Percentiles rank a stretch among this genome's conserved stretches.
Conservation (phyloP, 2,113 vertebrate species). For the Myrmecophaga tridactyla region DNA sequence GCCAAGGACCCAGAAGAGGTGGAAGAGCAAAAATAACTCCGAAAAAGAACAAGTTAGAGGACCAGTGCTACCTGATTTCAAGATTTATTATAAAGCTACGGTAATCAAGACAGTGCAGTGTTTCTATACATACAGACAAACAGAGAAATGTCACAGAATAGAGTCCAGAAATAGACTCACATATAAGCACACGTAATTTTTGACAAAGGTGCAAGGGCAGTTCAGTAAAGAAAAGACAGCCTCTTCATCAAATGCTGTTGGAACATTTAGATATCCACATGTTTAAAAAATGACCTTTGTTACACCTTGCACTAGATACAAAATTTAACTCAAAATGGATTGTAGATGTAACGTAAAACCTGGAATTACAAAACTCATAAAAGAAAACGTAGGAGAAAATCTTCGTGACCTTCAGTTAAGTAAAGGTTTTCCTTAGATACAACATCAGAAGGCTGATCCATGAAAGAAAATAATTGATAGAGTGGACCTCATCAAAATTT, state of each 20-base stretch:
- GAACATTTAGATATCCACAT: neutral
- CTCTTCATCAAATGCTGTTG: neutral
- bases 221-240: neutral
- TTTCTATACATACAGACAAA: neutral
- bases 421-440: neutral
- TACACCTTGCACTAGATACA: neutral
- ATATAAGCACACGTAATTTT: neutral
- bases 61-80: neutral
- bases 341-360: neutral
- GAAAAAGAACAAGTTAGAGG: neutral
- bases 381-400: neutral
- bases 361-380: neutral
- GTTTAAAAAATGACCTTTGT: neutral
- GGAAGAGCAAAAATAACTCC: neutral
- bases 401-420: neutral
- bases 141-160: neutral
- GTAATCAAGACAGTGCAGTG: neutral
- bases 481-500: neutral
- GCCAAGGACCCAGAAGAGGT: neutral
- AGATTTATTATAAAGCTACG: neutral
- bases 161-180: neutral
- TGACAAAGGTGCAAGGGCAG: too few relatives aligned
- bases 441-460: neutral
- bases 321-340: neutral
- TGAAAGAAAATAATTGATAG: neutral